Evolutionary conservation across 2,888 invertebrate genomes (phyloP).

Genomic region (Esperia sulphurella): DNA sequence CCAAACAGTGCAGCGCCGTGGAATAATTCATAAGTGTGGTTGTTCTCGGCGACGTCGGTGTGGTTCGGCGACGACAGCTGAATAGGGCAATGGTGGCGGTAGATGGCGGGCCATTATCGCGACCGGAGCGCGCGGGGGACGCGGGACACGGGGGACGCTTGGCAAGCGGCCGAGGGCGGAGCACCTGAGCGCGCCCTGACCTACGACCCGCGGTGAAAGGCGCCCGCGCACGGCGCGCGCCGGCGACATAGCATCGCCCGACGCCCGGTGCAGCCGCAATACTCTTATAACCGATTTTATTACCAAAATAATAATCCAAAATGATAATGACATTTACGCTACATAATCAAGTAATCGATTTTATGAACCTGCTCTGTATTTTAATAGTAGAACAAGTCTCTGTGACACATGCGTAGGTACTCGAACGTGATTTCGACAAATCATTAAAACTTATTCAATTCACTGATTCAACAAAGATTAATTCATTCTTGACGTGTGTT

Average conservation of each 20-base stretch:
- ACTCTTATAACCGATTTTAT: neutral
- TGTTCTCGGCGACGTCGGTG: conserved; percentile 61
- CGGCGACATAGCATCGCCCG: conserved; percentile 57
- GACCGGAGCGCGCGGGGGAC: conserved; percentile 27
- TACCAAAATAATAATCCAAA: conserved; percentile 38
- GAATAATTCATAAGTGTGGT: conserved; percentile 74
- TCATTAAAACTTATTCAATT: no score
- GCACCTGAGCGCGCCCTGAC: conserved; percentile 79
- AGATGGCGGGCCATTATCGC: conserved; percentile 60
- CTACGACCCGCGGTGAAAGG: conserved; percentile 78
- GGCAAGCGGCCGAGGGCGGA: conserved; percentile 39
- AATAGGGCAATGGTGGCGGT: conserved; percentile 71
- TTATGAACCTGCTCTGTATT: neutral
- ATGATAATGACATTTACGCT: conserved; percentile 11
- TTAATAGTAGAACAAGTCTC: no score
- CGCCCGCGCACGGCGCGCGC: conserved; percentile 51
- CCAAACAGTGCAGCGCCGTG: conserved; percentile 56
- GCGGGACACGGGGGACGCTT: conserved; percentile 25
- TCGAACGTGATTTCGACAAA: no score
- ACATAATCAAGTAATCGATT: conserved; percentile 5
- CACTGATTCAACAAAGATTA: no score
- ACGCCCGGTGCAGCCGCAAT: neutral
- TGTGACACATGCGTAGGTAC: no score
- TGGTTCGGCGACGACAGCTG: conserved; percentile 41
- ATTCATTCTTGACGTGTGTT: no score